phyloP scores from a whole-genome alignment of 2,113 vertebrate genomes.

The Tympanuchus pallidicinctus region DNA sequence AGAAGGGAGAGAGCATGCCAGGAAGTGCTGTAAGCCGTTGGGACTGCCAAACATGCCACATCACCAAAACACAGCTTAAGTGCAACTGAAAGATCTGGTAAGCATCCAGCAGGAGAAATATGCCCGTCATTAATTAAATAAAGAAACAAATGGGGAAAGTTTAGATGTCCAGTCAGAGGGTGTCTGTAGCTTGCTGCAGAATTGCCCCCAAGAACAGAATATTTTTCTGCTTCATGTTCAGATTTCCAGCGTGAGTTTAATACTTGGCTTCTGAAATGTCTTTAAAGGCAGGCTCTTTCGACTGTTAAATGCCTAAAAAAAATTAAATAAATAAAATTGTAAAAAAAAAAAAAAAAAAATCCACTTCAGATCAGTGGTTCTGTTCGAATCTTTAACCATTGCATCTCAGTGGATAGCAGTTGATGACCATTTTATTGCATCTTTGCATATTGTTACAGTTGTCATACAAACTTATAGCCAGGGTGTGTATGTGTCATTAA shows the following conservation, averaged over 20 bases:
- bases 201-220: background rate
- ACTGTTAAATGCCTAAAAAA: background rate
- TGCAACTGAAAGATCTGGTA: slow-evolving; percentile 21
- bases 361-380: background rate
- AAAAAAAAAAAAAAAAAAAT: background rate
- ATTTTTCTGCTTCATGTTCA: background rate
- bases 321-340: background rate
- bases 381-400: background rate
- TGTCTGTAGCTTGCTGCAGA: background rate
- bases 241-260: background rate
- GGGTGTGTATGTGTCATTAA: background rate
- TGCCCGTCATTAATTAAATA: slow-evolving; percentile 2
- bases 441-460: background rate
- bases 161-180: background rate
- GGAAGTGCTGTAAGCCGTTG: background rate
- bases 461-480: background rate
- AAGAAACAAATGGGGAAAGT: background rate
- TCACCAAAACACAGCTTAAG: background rate
- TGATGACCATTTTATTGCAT: background rate
- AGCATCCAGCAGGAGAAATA: slow-evolving; percentile 16
- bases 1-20: background rate
- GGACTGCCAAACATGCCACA: background rate
- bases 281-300: background rate
- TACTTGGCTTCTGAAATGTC: background rate
- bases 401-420: background rate